phyloP scores from a whole-genome alignment of 2,888 invertebrate genomes.

The Tenodera sinensis region DNA sequence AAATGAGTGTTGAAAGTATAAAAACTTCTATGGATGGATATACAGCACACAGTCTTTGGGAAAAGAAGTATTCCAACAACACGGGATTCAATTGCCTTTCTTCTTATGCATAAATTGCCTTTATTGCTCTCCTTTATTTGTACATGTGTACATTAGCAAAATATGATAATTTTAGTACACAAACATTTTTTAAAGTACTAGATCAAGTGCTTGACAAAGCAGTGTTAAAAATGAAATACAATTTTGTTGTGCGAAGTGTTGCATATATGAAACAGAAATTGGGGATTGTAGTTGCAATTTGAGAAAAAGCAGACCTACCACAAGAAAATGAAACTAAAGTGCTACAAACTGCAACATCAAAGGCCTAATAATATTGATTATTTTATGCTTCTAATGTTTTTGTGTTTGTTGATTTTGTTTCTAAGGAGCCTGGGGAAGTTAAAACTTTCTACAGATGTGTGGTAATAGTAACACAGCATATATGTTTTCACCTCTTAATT shows the following conservation, averaged over 20 bases:
- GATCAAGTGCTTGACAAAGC: too few species aligned
- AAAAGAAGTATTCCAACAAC: background rate
- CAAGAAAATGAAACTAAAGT: background rate
- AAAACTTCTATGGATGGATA: background rate
- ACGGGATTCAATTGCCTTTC: background rate
- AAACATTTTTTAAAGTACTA: background rate
- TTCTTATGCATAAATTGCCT: slow-evolving; percentile 1
- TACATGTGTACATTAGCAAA: background rate
- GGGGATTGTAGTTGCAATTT: background rate
- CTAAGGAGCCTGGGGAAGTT: background rate
- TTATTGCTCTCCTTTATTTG: slow-evolving; percentile 1
- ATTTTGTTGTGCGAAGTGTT: background rate
- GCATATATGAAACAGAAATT: background rate
- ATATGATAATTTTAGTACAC: background rate
- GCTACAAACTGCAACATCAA: background rate
- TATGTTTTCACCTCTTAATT: background rate
- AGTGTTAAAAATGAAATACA: background rate
- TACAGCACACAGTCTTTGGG: background rate
- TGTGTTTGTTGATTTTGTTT: background rate
- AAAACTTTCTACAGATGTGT: background rate
- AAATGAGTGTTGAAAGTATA: background rate
- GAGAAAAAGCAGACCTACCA: background rate
- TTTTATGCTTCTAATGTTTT: background rate
- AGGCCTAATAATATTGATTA: background rate
- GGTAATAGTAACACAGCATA: background rate